Evolutionary conservation across 2,888 invertebrate genomes (phyloP).

Genomic region (Myopa testacea): DNA sequence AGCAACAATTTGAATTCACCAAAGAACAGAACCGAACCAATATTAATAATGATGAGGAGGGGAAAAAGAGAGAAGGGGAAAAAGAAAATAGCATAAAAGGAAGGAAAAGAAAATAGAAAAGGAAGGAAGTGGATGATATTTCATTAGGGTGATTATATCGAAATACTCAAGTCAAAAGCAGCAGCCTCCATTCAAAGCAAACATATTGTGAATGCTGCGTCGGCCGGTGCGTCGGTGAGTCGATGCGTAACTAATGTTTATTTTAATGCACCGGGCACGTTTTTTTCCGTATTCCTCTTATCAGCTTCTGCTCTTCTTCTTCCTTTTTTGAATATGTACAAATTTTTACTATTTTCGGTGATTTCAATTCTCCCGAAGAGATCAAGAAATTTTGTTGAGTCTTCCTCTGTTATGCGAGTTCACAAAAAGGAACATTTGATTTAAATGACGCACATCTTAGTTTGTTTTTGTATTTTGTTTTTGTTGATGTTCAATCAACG

Average conservation of each 20-base stretch:
- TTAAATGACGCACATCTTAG: background rate
- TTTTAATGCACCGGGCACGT: conserved; percentile 22
- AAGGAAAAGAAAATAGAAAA: background rate
- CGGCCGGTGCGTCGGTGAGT: conserved; percentile 2
- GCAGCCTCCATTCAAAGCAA: background rate
- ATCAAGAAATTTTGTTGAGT: background rate
- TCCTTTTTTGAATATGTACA: background rate
- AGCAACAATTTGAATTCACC: too few relatives aligned
- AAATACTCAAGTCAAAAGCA: background rate
- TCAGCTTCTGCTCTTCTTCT: background rate
- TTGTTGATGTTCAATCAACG: background rate
- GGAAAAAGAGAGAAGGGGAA: background rate
- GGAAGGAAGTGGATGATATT: conserved; percentile 19
- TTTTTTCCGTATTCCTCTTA: background rate
- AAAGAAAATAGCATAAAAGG: background rate
- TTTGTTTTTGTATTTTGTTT: background rate
- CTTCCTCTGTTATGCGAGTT: background rate
- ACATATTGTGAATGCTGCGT: background rate
- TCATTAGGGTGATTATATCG: conserved; percentile 10
- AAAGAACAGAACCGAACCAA: background rate
- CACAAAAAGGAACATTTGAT: background rate
- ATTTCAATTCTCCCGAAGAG: too few relatives aligned
- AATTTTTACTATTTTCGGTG: background rate
- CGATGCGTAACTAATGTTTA: conserved; percentile 15
- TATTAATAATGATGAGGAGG: background rate